Conservation (phyloP, 2,113 vertebrate species). For the Panurus biarmicus region DNA sequence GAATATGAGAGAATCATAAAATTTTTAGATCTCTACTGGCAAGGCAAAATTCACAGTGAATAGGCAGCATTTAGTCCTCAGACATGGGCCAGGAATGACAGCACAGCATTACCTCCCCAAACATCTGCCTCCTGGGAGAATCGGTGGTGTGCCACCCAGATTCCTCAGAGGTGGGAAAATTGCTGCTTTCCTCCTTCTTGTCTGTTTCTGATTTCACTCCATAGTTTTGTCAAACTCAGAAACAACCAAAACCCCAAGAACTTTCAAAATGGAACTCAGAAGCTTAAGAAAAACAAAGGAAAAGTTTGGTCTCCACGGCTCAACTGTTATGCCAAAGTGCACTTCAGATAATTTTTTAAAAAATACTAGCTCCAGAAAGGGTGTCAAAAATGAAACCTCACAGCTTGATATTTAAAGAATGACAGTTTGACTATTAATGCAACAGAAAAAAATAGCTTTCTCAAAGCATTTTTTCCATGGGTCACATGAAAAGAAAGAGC, state of each 20-base stretch:
- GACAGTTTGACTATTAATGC: neutral
- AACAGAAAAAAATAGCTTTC: neutral
- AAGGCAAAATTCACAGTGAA: neutral
- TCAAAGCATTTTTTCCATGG: neutral
- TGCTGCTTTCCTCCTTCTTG: neutral
- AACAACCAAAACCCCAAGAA: neutral
- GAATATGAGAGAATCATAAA: neutral
- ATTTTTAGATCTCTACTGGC: neutral
- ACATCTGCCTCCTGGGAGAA: neutral
- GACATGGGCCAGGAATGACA: rapidly evolving
- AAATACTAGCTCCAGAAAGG: neutral
- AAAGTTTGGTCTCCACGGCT: rapidly evolving
- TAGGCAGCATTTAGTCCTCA: neutral
- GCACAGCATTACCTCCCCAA: neutral
- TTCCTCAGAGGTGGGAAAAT: neutral
- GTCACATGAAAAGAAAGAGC: neutral
- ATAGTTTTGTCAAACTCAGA: neutral
- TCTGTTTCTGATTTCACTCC: neutral
- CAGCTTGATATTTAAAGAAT: neutral
- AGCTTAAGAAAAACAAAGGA: neutral
- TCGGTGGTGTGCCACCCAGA: rapidly evolving
- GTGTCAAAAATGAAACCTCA: neutral
- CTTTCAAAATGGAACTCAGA: neutral
- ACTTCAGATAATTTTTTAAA: neutral
- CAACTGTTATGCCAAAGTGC: neutral